Evolutionary conservation across 1,140 invertebrate species (phyloP).

Genomic region (Aphelinus certus): DNA sequence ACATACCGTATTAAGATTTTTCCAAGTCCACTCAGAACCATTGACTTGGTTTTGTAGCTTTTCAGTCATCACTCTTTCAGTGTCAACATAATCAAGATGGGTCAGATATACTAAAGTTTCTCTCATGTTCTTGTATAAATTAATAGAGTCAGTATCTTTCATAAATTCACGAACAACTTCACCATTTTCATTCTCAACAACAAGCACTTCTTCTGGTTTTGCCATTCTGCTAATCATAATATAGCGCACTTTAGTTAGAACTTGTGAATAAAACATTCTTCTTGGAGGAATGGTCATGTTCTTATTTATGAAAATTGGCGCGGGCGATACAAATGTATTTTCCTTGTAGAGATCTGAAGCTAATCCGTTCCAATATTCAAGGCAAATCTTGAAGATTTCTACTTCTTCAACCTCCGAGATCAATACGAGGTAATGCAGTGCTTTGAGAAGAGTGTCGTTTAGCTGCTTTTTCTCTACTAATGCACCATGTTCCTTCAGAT

Average conservation of each 20-base stretch:
- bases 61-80: constrained; percentile 98
- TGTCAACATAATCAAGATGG: constrained; percentile 97
- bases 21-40: constrained; percentile 99
- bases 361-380: constrained; percentile 98
- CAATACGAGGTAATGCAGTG: constrained; percentile 91
- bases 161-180: constrained; percentile 99
- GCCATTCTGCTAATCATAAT: constrained; percentile 99
- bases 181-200: constrained; percentile 99
- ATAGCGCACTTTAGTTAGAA: constrained; percentile 91
- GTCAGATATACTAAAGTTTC: constrained; percentile 99
- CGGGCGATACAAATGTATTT: constrained; percentile 65
- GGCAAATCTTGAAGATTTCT: constrained; percentile 99
- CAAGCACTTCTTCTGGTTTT: constrained; percentile 99
- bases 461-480: constrained; percentile 85
- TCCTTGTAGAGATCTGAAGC: constrained; percentile 91
- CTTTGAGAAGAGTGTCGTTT: constrained; percentile 79
- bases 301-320: constrained; percentile 61
- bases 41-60: constrained; percentile 99
- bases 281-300: constrained; percentile 61
- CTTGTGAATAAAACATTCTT: constrained; percentile 79
- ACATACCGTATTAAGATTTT: constrained; percentile 94
- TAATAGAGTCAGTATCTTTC: constrained; percentile 99
- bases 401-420: constrained; percentile 99
- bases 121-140: constrained; percentile 99
- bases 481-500: constrained; percentile 93